Percentiles rank a stretch among this genome's conserved stretches.
Evolutionary conservation across 2,113 vertebrate genomes (phyloP).

Genomic region (Penelope pileata): DNA sequence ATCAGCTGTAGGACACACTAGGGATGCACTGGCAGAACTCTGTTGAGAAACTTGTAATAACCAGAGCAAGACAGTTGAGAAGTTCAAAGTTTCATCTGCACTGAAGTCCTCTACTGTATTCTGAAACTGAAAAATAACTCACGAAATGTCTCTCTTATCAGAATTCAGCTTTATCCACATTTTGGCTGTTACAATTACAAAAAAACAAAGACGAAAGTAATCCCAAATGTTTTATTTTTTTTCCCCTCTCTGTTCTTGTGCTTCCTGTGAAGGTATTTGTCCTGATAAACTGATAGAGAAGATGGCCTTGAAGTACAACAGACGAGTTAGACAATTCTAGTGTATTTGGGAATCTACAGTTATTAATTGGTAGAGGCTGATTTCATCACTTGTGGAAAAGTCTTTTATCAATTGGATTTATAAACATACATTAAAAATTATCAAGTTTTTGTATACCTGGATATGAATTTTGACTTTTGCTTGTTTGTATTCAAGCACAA

Average conservation of each 20-base stretch:
- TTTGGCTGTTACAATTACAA: neutral
- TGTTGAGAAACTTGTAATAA: neutral
- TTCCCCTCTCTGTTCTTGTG: neutral
- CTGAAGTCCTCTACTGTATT: neutral
- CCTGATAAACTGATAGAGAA: neutral
- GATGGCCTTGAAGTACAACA: neutral
- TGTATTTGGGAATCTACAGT: neutral
- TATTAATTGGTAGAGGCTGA: neutral
- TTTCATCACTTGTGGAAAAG: neutral
- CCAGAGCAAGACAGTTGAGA: neutral
- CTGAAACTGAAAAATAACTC: neutral
- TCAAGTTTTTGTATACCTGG: neutral
- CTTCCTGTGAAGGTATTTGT: neutral
- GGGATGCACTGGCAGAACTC: neutral
- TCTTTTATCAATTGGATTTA: neutral
- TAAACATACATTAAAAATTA: neutral
- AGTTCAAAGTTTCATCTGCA: neutral
- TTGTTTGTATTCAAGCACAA: neutral
- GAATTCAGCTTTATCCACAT: neutral
- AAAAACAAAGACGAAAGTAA: too few relatives aligned
- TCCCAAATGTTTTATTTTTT: neutral
- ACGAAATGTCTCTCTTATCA: neutral
- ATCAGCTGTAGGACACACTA: neutral
- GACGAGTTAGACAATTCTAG: neutral
- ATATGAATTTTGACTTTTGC: neutral